Conservation (phyloP, 2,113 vertebrate genomes). For the Neodon shergylaensis region DNA sequence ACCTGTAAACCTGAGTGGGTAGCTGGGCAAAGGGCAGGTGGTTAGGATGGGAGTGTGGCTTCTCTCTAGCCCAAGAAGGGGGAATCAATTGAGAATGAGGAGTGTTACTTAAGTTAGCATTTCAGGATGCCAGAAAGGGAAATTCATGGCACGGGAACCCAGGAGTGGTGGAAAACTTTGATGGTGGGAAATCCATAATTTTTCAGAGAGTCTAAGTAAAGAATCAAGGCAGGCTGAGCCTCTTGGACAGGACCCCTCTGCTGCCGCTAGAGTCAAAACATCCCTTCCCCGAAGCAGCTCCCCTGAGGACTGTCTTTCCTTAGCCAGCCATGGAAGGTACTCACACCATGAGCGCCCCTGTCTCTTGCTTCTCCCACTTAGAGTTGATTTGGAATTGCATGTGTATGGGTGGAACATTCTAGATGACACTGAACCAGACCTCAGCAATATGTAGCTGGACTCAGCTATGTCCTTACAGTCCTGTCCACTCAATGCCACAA, state of each 20-base stretch:
- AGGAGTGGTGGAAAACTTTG: too few species aligned
- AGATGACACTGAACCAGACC: neutral
- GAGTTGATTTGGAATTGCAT: neutral
- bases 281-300: neutral
- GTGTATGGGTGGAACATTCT: accelerated
- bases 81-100: neutral
- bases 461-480: neutral
- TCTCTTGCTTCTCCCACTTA: neutral
- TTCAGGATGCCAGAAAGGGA: neutral
- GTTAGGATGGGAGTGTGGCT: too few species aligned
- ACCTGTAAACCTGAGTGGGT: neutral
- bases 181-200: neutral
- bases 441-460: neutral
- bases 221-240: neutral
- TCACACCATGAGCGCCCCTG: accelerated
- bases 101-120: neutral
- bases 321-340: accelerated
- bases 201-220: neutral
- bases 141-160: neutral
- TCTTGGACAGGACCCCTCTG: neutral
- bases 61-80: neutral
- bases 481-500: accelerated
- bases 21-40: neutral
- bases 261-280: neutral
- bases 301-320: neutral